Evolutionary conservation across 2,888 invertebrate species (phyloP).

Genomic region (Ctena decussata): DNA sequence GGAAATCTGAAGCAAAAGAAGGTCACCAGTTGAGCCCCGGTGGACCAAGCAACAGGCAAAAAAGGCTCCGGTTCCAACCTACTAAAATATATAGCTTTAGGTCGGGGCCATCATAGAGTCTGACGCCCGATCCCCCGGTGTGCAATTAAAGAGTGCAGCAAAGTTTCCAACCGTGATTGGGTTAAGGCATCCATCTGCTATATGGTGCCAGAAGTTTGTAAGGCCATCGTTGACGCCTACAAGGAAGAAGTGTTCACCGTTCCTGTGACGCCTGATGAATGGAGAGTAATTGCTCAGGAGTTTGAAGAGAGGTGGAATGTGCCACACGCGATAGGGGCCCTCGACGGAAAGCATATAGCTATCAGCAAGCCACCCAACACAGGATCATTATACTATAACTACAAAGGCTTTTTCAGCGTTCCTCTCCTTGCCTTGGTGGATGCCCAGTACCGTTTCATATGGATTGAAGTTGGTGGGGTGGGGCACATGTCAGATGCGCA

Average conservation of each 20-base stretch:
- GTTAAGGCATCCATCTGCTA: slow-evolving; percentile 26
- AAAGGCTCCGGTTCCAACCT: no score
- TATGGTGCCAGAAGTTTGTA: slow-evolving; percentile 52
- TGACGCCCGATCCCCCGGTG: no score
- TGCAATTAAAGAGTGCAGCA: no score
- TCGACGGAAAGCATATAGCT: slow-evolving; percentile 60
- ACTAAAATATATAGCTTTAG: no score
- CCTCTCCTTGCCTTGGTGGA: slow-evolving; percentile 18
- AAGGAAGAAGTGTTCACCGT: slow-evolving; percentile 53
- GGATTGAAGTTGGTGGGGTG: slow-evolving; percentile 28
- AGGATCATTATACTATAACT: slow-evolving; percentile 48
- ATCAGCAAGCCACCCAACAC: slow-evolving; percentile 44
- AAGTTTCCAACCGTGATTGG: no score
- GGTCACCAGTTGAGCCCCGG: no score
- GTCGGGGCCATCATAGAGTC: no score
- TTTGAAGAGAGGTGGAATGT: slow-evolving; percentile 56
- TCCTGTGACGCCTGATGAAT: slow-evolving; percentile 47
- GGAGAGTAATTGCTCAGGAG: slow-evolving; percentile 22
- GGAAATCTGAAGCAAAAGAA: no score
- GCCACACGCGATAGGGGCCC: slow-evolving; percentile 45
- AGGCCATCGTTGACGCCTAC: slow-evolving; percentile 55
- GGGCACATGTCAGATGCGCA: slow-evolving; percentile 15
- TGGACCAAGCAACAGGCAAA: no score
- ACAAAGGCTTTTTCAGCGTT: slow-evolving; percentile 43
- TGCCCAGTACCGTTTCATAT: slow-evolving; percentile 27